phyloP scores from a whole-genome alignment of 2,113 vertebrate species.

The Dendropsophus ebraccatus region DNA sequence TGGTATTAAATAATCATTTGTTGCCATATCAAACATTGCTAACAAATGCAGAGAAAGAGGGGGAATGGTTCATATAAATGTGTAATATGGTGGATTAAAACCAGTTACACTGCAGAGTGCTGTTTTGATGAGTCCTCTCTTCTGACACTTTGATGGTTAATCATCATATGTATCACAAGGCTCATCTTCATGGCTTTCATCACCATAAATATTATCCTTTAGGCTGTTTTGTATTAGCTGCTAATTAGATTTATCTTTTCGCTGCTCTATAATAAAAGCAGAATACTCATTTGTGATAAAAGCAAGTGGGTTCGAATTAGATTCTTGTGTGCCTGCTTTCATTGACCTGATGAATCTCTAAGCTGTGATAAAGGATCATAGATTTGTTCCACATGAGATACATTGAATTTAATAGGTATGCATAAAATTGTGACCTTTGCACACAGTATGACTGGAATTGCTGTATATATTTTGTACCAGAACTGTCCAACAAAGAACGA shows the following conservation, averaged over 20 bases:
- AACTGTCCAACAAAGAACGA: background rate
- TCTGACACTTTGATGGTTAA: constrained; percentile 3
- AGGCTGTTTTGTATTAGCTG: constrained; percentile 39
- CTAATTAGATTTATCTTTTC: constrained; percentile 47
- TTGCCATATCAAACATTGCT: background rate
- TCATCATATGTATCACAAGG: constrained; percentile 22
- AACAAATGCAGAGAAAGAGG: constrained; percentile 11
- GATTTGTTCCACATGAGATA: constrained; percentile 4
- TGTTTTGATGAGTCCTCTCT: constrained; percentile 31
- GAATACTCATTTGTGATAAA: background rate
- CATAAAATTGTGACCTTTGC: constrained; percentile 15
- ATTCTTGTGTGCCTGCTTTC: background rate
- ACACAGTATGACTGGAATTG: background rate
- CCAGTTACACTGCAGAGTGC: background rate
- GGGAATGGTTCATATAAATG: background rate
- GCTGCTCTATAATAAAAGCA: background rate
- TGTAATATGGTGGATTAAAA: constrained; percentile 5
- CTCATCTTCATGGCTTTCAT: constrained; percentile 11
- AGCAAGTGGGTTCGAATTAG: background rate
- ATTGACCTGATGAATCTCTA: constrained; percentile 21
- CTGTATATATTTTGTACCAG: background rate
- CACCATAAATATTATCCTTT: constrained; percentile 44
- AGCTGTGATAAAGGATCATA: constrained; percentile 1
- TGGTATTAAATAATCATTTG: background rate
- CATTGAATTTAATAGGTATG: background rate